Evolutionary conservation across 1,140 invertebrate species (phyloP).

Genomic region (Lasioglossum albipes): DNA sequence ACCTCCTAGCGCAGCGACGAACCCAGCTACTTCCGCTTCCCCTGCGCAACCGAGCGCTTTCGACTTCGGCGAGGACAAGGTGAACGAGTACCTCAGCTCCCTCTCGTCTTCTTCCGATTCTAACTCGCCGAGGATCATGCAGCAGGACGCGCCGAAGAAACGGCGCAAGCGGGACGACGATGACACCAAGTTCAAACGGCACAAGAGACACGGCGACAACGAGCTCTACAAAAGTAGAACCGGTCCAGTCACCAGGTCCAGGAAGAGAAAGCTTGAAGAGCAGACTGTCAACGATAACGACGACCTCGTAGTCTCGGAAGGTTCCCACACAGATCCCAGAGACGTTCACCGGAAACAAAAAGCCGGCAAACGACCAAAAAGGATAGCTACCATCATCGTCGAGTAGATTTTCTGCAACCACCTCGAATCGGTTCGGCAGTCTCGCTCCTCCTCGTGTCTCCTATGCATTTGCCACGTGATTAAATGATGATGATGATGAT

Average conservation of each 20-base stretch:
- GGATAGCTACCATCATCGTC: constrained; percentile 58
- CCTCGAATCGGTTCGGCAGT: constrained; percentile 42
- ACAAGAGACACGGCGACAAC: constrained; percentile 11
- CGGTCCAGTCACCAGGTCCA: constrained; percentile 70
- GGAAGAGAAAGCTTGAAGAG: constrained; percentile 70
- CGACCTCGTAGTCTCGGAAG: constrained; percentile 52
- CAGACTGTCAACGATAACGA: constrained; percentile 47
- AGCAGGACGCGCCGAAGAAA: constrained; percentile 31
- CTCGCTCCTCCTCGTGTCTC: constrained; percentile 43
- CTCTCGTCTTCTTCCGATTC: constrained; percentile 78
- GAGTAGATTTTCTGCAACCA: constrained; percentile 56
- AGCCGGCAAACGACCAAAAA: constrained; percentile 68
- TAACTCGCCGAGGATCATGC: constrained; percentile 62
- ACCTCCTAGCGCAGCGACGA: constrained; percentile 59
- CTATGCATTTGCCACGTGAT: constrained; percentile 60
- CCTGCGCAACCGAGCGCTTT: constrained; percentile 75
- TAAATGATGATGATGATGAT: too few species aligned
- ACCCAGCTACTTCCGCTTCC: constrained; percentile 53
- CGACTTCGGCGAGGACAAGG: constrained; percentile 81
- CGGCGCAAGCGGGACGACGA: constrained; percentile 44
- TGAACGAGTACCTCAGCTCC: constrained; percentile 81
- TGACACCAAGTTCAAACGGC: constrained; percentile 12
- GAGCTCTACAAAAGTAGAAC: constrained; percentile 24
- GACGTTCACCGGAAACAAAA: constrained; percentile 71
- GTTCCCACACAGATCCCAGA: constrained; percentile 23